Conservation (phyloP, 2,797 vertebrate genomes). For the Lithobates pipiens region DNA sequence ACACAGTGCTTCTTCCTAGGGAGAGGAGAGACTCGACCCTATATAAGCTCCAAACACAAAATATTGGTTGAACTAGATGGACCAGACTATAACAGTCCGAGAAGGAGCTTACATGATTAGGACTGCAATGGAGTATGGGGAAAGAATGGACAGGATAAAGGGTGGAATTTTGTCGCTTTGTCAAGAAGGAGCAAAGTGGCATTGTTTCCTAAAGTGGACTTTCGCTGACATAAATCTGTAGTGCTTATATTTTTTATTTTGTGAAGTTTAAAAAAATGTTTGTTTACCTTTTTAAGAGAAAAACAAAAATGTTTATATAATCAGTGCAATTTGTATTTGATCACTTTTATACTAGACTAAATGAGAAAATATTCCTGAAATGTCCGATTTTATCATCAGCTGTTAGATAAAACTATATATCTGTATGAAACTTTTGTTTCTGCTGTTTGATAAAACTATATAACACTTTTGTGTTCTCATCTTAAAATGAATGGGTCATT, state of each 20-base stretch:
- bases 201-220: not conserved
- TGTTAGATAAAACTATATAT: conserved; percentile 62
- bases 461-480: conserved; percentile 60
- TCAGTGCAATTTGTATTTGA: conserved; percentile 64
- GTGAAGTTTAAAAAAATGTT: conserved; percentile 28
- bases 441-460: conserved; percentile 62
- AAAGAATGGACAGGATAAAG: too few species aligned
- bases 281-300: not conserved
- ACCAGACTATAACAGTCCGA: too few species aligned
- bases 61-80: too few species aligned
- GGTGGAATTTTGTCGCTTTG: too few species aligned
- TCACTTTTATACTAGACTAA: conserved; percentile 57
- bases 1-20: too few species aligned
- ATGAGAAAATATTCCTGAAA: conserved; percentile 34
- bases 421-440: conserved; percentile 43
- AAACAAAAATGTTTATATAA: conserved; percentile 9
- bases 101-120: too few species aligned
- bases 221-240: not conserved
- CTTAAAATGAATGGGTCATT: conserved; percentile 56
- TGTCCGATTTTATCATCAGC: conserved; percentile 22
- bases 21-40: too few species aligned
- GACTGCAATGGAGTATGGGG: too few species aligned
- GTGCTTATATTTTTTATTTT: conserved; percentile 10
- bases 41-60: too few species aligned
- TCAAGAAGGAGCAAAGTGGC: not conserved